Evolutionary conservation across 2,113 vertebrate genomes (phyloP).

Genomic region (Labeo rohita): DNA sequence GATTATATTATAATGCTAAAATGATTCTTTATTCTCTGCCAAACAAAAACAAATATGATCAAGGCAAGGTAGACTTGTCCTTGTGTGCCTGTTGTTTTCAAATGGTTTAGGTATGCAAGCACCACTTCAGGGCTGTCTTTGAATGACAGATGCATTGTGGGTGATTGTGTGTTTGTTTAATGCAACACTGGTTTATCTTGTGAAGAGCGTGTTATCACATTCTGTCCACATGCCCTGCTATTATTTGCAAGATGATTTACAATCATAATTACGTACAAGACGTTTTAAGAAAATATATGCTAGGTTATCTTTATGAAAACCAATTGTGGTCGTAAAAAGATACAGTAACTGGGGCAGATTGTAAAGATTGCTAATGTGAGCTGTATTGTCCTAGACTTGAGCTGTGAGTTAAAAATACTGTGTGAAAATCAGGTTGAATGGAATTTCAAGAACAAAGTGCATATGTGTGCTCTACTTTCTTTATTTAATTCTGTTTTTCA

Average conservation of each 20-base stretch:
- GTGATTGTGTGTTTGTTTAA: not conserved
- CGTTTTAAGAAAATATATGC: not conserved
- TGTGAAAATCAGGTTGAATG: constrained; percentile 15
- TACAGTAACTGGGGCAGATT: constrained; percentile 14
- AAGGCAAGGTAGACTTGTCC: constrained; percentile 8
- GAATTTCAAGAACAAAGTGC: constrained; percentile 17
- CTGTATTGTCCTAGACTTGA: constrained; percentile 20
- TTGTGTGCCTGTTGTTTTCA: not conserved
- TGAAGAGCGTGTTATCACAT: not conserved
- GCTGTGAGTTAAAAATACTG: not conserved
- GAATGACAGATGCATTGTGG: constrained; percentile 24
- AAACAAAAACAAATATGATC: constrained; percentile 30
- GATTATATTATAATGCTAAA: constrained; percentile 30
- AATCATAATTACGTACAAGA: constrained; percentile 6
- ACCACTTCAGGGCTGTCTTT: not conserved
- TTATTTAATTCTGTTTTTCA: not conserved
- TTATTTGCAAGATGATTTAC: constrained; percentile 1
- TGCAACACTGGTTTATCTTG: not conserved
- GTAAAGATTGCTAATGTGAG: not conserved
- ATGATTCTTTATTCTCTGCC: not conserved
- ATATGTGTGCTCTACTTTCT: constrained; percentile 13
- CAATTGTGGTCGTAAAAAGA: constrained; percentile 14
- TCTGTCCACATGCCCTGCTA: not conserved
- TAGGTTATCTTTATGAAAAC: constrained; percentile 8
- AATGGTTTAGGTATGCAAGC: not conserved